A percentile compares a stretch with the other conserved stretches of the same genome.
Conservation (phyloP, 2,888 invertebrate genomes). For the Cephus runcator region DNA sequence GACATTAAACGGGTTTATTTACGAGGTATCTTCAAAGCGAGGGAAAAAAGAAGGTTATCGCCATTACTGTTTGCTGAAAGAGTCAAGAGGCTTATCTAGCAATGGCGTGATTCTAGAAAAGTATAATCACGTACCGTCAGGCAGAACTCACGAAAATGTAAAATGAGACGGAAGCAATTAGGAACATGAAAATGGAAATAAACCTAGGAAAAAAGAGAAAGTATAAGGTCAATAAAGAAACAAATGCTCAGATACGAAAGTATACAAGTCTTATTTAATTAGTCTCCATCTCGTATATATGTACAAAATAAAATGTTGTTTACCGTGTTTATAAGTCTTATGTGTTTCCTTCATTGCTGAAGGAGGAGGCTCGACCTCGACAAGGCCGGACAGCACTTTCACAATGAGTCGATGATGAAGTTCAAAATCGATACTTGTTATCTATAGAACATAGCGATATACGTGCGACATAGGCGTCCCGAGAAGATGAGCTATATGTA, state of each 20-base stretch:
- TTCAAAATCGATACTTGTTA: background rate
- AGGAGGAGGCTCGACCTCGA: background rate
- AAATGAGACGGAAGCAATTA: background rate
- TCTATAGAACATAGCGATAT: background rate
- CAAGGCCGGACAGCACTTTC: background rate
- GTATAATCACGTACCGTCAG: background rate
- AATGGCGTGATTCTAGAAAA: background rate
- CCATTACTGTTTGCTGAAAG: background rate
- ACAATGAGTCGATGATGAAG: background rate
- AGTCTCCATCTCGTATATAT: conserved; percentile 32
- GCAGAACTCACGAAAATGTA: background rate
- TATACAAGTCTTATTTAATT: conserved; percentile 53
- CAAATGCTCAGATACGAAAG: conserved; percentile 40
- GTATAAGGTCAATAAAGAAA: background rate
- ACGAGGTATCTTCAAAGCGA: background rate
- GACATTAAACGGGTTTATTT: background rate
- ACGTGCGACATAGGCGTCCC: background rate
- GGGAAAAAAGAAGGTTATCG: conserved; percentile 4
- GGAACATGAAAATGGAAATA: background rate
- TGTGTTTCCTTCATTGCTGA: background rate
- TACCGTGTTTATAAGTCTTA: conserved; percentile 37
- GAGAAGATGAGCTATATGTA: background rate
- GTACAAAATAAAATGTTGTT: conserved; percentile 35
- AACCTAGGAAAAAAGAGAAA: background rate
- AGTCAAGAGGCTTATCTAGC: background rate